Percentiles rank a stretch among this genome's conserved stretches.
Conservation (phyloP, 1,140 invertebrate genomes). For the Heliconius congener region DNA sequence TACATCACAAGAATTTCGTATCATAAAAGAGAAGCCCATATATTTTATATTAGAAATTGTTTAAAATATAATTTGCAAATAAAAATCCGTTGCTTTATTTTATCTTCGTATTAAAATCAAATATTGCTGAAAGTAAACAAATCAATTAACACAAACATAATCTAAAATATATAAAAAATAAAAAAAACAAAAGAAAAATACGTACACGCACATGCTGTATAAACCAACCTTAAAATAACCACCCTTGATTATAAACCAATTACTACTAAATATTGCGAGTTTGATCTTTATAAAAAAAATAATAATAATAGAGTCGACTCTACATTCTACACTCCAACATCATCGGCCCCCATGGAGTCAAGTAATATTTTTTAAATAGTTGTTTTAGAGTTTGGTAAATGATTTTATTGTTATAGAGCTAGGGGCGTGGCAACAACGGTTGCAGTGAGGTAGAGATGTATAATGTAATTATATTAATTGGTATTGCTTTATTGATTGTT, state of each 20-base stretch:
- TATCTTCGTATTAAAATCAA: no score
- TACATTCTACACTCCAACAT: background rate
- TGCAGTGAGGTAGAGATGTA: background rate
- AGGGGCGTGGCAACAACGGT: constrained; percentile 8
- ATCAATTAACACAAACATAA: background rate
- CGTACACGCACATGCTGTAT: background rate
- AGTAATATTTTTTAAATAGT: constrained; percentile 13
- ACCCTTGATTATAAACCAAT: background rate
- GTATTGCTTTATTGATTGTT: background rate
- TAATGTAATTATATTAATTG: constrained; percentile 11
- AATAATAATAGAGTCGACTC: background rate
- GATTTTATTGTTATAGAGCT: background rate
- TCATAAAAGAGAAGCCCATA: no score
- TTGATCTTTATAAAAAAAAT: background rate
- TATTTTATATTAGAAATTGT: no score
- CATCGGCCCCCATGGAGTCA: constrained; percentile 3
- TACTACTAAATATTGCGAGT: background rate
- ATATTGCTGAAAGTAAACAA: background rate
- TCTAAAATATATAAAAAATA: no score
- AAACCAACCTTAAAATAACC: background rate
- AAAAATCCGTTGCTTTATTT: no score
- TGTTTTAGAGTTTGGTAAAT: constrained; percentile 12
- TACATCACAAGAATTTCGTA: no score
- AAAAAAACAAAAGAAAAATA: background rate
- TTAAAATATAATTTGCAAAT: no score